A percentile compares a stretch with the other conserved stretches of the same genome.
These are phyloP conservation scores for Rhegmatorhina hoffmannsi DNA, from an alignment of 2,113 vertebrate genomes.

Conservation along the genomic window DNA sequence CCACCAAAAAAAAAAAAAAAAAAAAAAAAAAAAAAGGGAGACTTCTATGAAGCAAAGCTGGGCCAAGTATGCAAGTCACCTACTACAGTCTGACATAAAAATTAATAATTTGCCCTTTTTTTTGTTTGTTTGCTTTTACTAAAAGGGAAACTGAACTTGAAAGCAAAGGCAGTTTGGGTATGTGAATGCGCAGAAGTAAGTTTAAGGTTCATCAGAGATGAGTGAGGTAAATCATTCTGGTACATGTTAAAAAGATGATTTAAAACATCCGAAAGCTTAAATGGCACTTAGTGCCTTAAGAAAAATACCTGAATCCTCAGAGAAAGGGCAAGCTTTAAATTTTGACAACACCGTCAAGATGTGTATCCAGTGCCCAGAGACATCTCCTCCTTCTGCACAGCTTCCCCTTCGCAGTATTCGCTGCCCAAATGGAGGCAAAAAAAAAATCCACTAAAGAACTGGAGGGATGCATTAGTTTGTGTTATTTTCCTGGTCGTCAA, in stretches of 20 bases:
- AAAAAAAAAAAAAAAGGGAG: background rate
- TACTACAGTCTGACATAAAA: background rate
- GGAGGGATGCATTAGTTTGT: background rate
- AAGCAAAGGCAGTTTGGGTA: background rate
- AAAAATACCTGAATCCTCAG: background rate
- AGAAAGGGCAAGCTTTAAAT: background rate
- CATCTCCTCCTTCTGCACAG: background rate
- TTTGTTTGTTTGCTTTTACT: background rate
- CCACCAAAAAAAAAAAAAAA: background rate
- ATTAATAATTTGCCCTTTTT: background rate
- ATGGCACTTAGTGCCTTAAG: background rate
- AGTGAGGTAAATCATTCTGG: background rate
- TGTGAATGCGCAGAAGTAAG: background rate
- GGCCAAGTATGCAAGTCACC: background rate
- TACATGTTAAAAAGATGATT: background rate
- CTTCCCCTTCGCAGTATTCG: background rate
- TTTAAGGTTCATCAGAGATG: background rate
- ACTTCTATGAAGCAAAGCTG: background rate
- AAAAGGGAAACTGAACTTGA: background rate
- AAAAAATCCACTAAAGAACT: background rate
- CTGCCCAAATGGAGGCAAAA: background rate
- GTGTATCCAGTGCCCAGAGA: background rate
- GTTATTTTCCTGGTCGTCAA: slow-evolving; percentile 41
- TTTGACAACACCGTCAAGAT: background rate
- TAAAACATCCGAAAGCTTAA: background rate